These are phyloP conservation scores for Diphyllodes magnificus DNA, from an alignment of 2,113 vertebrate species.

Conservation along the genomic window DNA sequence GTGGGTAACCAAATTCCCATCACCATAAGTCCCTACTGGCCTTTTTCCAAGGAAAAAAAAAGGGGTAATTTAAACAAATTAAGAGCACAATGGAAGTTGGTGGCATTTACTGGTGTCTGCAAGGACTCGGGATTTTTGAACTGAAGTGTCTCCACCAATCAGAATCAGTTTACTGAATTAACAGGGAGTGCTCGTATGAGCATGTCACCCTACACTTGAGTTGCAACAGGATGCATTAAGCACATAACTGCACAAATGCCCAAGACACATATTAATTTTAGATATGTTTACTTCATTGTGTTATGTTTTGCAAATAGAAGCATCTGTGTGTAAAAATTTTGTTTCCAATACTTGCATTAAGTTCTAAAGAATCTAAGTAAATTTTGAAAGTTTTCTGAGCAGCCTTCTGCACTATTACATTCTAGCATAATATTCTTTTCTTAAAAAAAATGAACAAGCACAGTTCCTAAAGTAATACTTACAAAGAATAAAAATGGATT, in stretches of 20 bases:
- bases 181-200: not conserved
- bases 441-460: not conserved
- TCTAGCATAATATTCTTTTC: not conserved
- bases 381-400: not conserved
- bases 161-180: not conserved
- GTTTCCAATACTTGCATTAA: not conserved
- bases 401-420: not conserved
- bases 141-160: not conserved
- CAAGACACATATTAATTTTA: not conserved
- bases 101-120: not conserved
- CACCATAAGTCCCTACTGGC: too few species aligned
- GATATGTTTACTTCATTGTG: not conserved
- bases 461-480: not conserved
- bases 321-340: not conserved
- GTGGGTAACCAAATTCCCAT: not conserved
- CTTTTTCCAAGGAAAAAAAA: not conserved
- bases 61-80: not conserved
- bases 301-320: not conserved
- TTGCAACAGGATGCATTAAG: not conserved
- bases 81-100: not conserved
- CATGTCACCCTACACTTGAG: rapidly evolving
- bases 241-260: not conserved
- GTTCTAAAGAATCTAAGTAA: not conserved
- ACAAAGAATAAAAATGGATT: not conserved
- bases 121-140: not conserved